Evolutionary conservation across 2,797 vertebrate genomes (phyloP), one percentile per base, ranked within the genome.

Genomic region (Dendrocincla fuliginosa): DNA sequence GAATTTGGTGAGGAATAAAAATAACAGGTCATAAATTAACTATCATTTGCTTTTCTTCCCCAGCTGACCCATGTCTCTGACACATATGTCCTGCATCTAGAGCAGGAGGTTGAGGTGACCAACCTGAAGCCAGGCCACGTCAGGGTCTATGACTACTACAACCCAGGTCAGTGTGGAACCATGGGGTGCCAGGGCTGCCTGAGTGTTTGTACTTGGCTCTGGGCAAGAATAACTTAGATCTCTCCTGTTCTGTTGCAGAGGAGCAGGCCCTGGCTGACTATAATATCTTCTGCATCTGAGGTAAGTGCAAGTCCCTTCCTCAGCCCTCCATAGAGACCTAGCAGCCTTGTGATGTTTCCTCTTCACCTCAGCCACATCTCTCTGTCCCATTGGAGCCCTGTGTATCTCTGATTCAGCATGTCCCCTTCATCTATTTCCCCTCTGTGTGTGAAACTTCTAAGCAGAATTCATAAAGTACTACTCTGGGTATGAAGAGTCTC

Each of bases 201-300:
- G 39, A 10, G 19, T 76, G 50, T 60, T 83, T 59, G 27, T 24
- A 14, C 20, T 25, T 76, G 33, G 14, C 24, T 79, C 42, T 76
- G 44, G 32, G 32, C 42, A 41, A 37, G 33, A 14, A 22, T 95
- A 76, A 95, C 67, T 56, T n/a, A 7, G 12, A 6, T 91, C 55
- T 84, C 44, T 90, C 47, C 33, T 87, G 35, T 82, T 49, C 47
- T 73, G 13, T 91, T 95, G 69, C 89, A 97, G 96, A 97, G 89
- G 96, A 97, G 74, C 95, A 96, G 87, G 96, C 95, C 41, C 41
- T 94, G 83, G 83, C 95, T 94, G 83, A 97, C 59, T 97, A 97
- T 35, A 96, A 95, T 24, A 20, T 95, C 64, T 86, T 82, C 69
- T 97, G 96, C 42, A 46, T 49, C 56, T 97, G 47, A 97, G 93